Base-by-base conservation (phyloP, 2,797 vertebrate genomes). In the Pseudochaenichthys georgianus region DNA sequence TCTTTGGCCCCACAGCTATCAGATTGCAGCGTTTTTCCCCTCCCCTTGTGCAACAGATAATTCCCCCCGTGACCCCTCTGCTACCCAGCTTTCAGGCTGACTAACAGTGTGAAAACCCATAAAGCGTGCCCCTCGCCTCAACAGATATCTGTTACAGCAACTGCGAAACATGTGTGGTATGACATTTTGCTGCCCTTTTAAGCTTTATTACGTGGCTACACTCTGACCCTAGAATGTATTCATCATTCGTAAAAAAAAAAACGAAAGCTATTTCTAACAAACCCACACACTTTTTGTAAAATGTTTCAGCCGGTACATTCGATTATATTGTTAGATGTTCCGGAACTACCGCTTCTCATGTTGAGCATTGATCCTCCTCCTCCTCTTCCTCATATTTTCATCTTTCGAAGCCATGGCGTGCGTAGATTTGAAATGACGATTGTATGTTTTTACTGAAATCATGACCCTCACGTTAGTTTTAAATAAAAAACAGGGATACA, bases 1-100 rank as follows among this genome's bases (percentile, higher is more conserved):
- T 87, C 86, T 89, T 88, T 87, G 85, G 89, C 89, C 89, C 76
- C 91, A 89, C 59, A 81, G 83, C 85, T 91, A 93, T 94, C 92
- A 89, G 84, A 89, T 91, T 92, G 83, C 92, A 91, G 70, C 10
- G n/a, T 80, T 86, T 86, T 83, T 58, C 82, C 84, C 86, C 88
- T 90, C 85, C 88, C 75, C 86, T 87, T 84, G 82, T 87, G 70
- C 82, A 87, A 82, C 80, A 85, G 87, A 93, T 90, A 83, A 89
- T 90, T 90, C 79, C 64, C 74, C 72, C 87, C 81, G 16, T 88
- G 86, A 90, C 91, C 87, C 86, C 75, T 80, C 48, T 79, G 75
- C 78, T 81, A 73, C 70, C 82, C 68, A 72, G 87, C 77, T 84
- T 83, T 83, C 64, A 80, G 77, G 23, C 77, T 47, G 58, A 78